Conservation (phyloP, 2,797 vertebrate species). For the Cottoperca gobio region DNA sequence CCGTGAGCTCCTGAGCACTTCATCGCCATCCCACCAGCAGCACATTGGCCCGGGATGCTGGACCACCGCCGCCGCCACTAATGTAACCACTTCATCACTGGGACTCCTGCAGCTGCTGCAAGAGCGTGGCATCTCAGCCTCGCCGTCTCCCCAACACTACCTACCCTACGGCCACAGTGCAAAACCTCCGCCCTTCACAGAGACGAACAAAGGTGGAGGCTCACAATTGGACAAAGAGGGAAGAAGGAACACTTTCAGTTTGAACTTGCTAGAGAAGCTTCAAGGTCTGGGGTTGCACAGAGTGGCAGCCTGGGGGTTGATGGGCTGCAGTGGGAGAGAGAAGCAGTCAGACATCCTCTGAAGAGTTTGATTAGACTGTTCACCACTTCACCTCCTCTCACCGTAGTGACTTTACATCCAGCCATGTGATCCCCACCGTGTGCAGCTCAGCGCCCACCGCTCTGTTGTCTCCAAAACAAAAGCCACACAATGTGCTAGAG, state of each 20-base stretch:
- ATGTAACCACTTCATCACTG: conserved; percentile 55
- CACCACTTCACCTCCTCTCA: conserved; percentile 22
- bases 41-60: conserved; percentile 23
- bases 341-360: conserved; percentile 25
- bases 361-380: conserved; percentile 32
- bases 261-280: conserved; percentile 89
- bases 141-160: conserved; percentile 33
- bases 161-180: conserved; percentile 13
- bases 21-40: conserved; percentile 51
- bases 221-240: background rate
- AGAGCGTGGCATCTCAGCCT: conserved; percentile 84
- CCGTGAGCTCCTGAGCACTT: conserved; percentile 83
- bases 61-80: conserved; percentile 27
- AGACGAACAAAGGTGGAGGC: conserved; percentile 28
- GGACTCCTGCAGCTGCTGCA: conserved; percentile 86
- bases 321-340: conserved; percentile 18
- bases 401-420: conserved; percentile 60
- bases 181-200: conserved; percentile 14
- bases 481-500: conserved; percentile 60
- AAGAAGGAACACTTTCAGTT: conserved; percentile 82
- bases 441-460: conserved; percentile 50
- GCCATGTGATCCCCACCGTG: conserved; percentile 45
- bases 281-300: conserved; percentile 84
- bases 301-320: conserved; percentile 83
- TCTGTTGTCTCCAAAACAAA: conserved; percentile 46